A percentile compares a stretch with the other conserved stretches of the same genome.
Conservation (phyloP, 2,888 invertebrate genomes). For the Pomacea canaliculata region DNA sequence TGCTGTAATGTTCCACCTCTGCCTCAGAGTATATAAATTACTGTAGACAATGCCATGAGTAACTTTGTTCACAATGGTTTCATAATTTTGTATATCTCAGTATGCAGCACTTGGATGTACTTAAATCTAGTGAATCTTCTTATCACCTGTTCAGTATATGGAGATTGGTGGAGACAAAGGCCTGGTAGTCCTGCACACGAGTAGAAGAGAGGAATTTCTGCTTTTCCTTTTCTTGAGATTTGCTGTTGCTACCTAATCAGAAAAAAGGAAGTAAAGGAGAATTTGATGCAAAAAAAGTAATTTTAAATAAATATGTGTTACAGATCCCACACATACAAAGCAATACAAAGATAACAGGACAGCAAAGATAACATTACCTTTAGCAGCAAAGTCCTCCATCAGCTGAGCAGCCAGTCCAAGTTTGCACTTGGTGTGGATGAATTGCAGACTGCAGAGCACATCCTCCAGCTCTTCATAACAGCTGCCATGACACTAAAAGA, state of each 20-base stretch:
- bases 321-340: neutral
- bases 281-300: neutral
- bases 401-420: conserved; percentile 58
- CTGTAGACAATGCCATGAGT: too few relatives aligned
- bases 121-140: too few relatives aligned
- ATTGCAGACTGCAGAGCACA: conserved; percentile 57
- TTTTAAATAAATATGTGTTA: neutral
- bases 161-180: conserved; percentile 63
- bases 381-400: conserved; percentile 62
- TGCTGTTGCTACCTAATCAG: conserved; percentile 36
- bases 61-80: too few relatives aligned
- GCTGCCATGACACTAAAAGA: conserved; percentile 48
- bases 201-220: conserved; percentile 39
- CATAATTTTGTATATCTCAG: too few relatives aligned
- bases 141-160: conserved; percentile 62
- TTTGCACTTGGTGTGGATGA: conserved; percentile 60
- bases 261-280: neutral
- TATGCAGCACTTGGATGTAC: too few relatives aligned
- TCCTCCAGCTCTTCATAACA: conserved; percentile 47
- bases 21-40: too few relatives aligned
- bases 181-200: conserved; percentile 50
- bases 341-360: too few relatives aligned
- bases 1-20: too few relatives aligned
- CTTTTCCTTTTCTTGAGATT: conserved; percentile 45
- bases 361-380: conserved; percentile 33